Evolutionary conservation across 2,888 invertebrate genomes (phyloP).

Genomic region (Ptilodon capucinus): DNA sequence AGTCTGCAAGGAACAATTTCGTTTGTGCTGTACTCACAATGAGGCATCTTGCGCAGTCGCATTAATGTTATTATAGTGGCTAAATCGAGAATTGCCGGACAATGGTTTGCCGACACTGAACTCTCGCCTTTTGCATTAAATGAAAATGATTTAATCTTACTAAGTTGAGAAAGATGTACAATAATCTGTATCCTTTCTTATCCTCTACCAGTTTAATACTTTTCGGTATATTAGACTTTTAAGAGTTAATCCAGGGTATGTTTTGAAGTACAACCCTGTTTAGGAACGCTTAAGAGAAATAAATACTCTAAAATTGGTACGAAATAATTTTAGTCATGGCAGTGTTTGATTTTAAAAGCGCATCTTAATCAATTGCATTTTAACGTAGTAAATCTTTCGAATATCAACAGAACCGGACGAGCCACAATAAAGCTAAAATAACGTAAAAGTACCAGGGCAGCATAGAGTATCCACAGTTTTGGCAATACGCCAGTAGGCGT

Average conservation of each 20-base stretch:
- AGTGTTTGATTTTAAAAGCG: not conserved
- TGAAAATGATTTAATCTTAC: slow-evolving; percentile 3
- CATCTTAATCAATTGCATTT: no score
- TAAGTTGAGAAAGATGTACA: not conserved
- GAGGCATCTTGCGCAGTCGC: slow-evolving; percentile 3
- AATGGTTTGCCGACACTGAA: slow-evolving; percentile 36
- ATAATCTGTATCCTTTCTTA: slow-evolving; percentile 1
- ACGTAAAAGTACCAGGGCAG: slow-evolving; percentile 34
- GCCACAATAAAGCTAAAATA: slow-evolving; percentile 5
- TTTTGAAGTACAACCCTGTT: no score
- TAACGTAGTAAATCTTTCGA: not conserved
- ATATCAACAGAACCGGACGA: not conserved
- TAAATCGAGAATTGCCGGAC: slow-evolving; percentile 38
- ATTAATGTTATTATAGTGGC: slow-evolving; percentile 30
- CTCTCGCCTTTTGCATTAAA: slow-evolving; percentile 21
- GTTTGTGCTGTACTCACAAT: not conserved
- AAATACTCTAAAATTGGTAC: no score
- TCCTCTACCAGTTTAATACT: no score
- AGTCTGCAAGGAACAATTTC: slow-evolving; percentile 10
- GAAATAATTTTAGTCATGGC: no score
- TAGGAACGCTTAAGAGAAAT: no score
- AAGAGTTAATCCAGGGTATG: no score
- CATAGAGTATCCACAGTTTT: slow-evolving; percentile 34
- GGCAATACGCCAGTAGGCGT: slow-evolving; percentile 40
- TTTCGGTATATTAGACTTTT: no score